Percentiles rank a stretch among this genome's conserved stretches.
These are phyloP conservation scores for Halcyon smyrnensis DNA, from an alignment of 2,797 vertebrate species.

Conservation along the genomic window DNA sequence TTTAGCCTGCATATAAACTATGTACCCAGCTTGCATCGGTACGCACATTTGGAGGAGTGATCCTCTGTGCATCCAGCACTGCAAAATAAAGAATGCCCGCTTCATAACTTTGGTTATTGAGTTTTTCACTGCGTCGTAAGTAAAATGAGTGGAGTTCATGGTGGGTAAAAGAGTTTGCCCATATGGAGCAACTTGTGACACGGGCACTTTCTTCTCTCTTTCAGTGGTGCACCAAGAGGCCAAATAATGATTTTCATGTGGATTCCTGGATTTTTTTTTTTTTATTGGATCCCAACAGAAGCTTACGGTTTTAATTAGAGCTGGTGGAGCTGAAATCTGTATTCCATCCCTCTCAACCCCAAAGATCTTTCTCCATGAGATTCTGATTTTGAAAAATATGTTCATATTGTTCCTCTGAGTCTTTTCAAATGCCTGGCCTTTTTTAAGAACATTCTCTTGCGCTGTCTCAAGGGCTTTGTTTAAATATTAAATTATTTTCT, in stretches of 20 bases:
- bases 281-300: neutral
- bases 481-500: conserved; percentile 38
- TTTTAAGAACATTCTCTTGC: neutral
- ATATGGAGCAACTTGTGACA: neutral
- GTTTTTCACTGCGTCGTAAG: too few relatives aligned
- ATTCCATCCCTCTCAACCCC: neutral
- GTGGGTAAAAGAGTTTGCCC: neutral
- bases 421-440: conserved; percentile 15
- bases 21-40: too few relatives aligned
- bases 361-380: conserved; percentile 46
- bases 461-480: neutral
- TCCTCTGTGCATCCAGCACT: too few relatives aligned
- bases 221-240: neutral
- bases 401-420: conserved; percentile 33
- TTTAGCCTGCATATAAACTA: too few relatives aligned
- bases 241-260: neutral
- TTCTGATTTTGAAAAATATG: conserved; percentile 55
- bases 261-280: neutral
- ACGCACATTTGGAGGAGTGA: too few relatives aligned
- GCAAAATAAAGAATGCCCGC: too few relatives aligned
- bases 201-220: neutral
- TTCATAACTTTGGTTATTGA: too few relatives aligned
- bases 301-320: conserved; percentile 3
- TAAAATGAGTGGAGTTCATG: neutral
- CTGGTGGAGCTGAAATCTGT: conserved; percentile 35